A percentile compares a stretch with the other conserved stretches of the same genome.
Evolutionary conservation across 1,140 invertebrate species (phyloP).

Genomic region (Hyles vespertilio): DNA sequence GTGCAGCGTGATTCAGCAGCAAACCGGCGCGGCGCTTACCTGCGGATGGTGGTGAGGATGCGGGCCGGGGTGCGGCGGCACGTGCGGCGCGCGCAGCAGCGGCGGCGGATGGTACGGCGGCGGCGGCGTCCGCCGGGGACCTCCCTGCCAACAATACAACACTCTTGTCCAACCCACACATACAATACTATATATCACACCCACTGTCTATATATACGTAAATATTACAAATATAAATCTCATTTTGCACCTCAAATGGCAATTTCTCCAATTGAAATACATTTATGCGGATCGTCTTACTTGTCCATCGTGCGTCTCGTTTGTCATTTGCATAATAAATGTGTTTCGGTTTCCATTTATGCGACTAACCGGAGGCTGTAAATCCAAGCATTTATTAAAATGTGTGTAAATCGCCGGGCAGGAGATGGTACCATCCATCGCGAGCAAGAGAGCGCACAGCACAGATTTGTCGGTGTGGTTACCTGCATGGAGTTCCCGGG

Average conservation of each 20-base stretch:
- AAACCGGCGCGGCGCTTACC: constrained; percentile 13
- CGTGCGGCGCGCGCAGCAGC: constrained; percentile 58
- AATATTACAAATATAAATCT: too few species aligned
- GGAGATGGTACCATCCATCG: constrained; percentile 79
- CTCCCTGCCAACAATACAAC: constrained; percentile 45
- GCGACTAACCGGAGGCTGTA: too few species aligned
- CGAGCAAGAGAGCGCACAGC: constrained; percentile 29
- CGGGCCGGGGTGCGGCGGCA: constrained; percentile 56
- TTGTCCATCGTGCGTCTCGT: constrained; percentile 2
- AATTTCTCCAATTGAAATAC: not conserved
- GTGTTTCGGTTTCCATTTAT: too few species aligned
- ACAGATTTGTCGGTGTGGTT: constrained; percentile 16
- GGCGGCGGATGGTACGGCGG: constrained; percentile 62
- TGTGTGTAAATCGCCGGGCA: constrained; percentile 47
- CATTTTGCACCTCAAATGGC: too few species aligned
- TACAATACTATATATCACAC: not conserved
- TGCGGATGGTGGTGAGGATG: constrained; percentile 69
- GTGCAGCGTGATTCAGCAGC: not conserved
- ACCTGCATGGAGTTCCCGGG: constrained; percentile 79
- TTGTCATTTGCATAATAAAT: constrained; percentile 13
- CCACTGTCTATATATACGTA: too few species aligned
- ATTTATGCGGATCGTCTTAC: constrained; percentile 14
- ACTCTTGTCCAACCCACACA: constrained; percentile 1
- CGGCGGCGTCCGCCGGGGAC: constrained; percentile 57
- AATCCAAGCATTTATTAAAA: too few species aligned